These are phyloP conservation scores for Coptodon rendalli DNA, from an alignment of 2,113 vertebrate genomes.

Conservation along the genomic window DNA sequence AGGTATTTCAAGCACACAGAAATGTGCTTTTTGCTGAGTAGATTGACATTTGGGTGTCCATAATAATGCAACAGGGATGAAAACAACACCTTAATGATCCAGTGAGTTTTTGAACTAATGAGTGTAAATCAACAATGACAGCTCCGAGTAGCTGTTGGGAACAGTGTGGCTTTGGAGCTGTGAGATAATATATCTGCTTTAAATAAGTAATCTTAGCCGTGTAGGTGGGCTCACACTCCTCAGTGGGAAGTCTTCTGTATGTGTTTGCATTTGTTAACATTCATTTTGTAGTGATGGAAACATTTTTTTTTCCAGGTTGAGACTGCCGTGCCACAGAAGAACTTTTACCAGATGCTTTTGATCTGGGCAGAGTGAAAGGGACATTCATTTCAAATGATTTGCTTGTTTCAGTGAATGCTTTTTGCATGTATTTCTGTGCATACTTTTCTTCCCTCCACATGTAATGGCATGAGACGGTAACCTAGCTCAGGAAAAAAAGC, in stretches of 20 bases:
- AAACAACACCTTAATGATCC: constrained; percentile 15
- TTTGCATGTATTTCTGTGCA: neutral
- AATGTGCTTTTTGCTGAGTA: neutral
- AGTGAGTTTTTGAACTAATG: neutral
- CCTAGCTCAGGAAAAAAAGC: neutral
- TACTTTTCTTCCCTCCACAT: neutral
- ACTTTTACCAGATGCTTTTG: neutral
- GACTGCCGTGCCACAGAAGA: neutral
- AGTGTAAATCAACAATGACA: neutral
- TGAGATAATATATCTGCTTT: constrained; percentile 11
- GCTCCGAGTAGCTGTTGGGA: neutral
- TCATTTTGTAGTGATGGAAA: constrained; percentile 1
- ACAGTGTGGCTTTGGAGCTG: neutral
- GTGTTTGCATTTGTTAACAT: constrained; percentile 7
- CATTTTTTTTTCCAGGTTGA: neutral
- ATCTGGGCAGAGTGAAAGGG: neutral
- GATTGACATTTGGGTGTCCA: neutral
- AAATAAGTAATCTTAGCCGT: neutral
- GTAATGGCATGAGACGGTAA: neutral
- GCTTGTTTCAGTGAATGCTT: neutral
- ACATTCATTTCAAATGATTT: neutral
- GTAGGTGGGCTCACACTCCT: neutral
- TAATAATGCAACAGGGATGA: neutral
- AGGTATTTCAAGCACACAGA: neutral
- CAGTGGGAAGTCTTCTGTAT: neutral